Conservation (phyloP, 2,888 invertebrate genomes). For the Pachydiplax longipennis region DNA sequence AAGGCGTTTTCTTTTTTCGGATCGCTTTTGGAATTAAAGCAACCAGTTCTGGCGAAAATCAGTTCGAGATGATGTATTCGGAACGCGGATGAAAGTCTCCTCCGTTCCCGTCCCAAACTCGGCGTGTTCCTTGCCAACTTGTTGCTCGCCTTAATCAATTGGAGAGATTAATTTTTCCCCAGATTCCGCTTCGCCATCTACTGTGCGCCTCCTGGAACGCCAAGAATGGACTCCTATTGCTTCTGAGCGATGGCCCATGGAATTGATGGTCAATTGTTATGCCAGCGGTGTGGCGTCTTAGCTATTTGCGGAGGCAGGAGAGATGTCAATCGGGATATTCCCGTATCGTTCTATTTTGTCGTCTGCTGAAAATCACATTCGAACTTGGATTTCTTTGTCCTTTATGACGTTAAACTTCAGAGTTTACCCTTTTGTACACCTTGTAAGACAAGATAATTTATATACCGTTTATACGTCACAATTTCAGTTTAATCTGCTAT, state of each 20-base stretch:
- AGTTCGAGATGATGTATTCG: constrained; percentile 29
- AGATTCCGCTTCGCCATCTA: neutral
- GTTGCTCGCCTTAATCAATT: constrained; percentile 36
- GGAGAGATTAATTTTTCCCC: constrained; percentile 4
- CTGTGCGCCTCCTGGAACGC: neutral
- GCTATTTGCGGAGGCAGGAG: no score
- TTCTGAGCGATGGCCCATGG: neutral
- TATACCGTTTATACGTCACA: no score
- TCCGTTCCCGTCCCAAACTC: neutral
- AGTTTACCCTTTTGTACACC: no score
- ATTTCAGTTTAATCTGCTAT: no score
- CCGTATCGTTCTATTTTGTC: no score
- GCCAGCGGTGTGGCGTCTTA: neutral
- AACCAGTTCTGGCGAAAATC: constrained; percentile 39
- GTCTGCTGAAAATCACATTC: no score
- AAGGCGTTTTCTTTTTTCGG: neutral
- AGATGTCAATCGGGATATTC: no score
- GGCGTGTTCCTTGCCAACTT: constrained; percentile 26
- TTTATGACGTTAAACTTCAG: no score
- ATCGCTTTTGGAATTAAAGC: neutral
- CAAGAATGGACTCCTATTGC: neutral
- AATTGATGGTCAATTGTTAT: neutral
- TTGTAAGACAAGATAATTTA: no score
- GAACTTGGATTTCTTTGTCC: no score
- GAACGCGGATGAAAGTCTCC: neutral